Conservation (phyloP, 2,113 vertebrate species). For the Hippolais icterina region DNA sequence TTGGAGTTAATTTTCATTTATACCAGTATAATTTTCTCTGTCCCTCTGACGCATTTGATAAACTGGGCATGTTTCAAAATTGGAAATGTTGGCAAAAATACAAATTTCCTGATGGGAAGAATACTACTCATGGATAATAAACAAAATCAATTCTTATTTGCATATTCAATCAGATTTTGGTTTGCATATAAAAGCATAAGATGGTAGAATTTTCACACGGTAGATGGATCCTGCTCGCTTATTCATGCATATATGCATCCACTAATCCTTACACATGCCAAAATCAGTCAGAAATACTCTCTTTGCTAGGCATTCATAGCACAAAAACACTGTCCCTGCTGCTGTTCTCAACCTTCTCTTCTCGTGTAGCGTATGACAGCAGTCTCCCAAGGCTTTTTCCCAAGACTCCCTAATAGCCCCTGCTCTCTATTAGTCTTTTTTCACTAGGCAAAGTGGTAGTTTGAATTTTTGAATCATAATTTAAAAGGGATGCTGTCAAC, state of each 20-base stretch:
- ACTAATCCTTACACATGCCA: constrained; percentile 48
- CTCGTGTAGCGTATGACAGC: neutral
- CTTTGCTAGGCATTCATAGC: constrained; percentile 30
- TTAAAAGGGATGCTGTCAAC: constrained; percentile 26
- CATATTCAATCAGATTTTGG: constrained; percentile 53
- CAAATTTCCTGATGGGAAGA: constrained; percentile 45
- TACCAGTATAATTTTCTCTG: neutral
- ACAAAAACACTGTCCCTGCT: constrained; percentile 40
- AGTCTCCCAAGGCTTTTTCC: neutral
- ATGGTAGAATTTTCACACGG: constrained; percentile 56
- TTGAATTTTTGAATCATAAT: constrained; percentile 41
- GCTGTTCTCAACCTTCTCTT: constrained; percentile 26
- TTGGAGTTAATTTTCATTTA: constrained; percentile 24
- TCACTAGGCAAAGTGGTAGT: neutral
- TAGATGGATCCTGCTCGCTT: constrained; percentile 42
- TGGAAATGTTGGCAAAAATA: constrained; percentile 38
- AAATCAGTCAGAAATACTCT: constrained; percentile 45
- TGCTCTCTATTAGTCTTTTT: constrained; percentile 1
- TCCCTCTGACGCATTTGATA: constrained; percentile 55
- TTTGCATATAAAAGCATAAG: constrained; percentile 63
- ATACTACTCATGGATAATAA: constrained; percentile 49
- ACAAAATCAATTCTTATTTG: constrained; percentile 62
- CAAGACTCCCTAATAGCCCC: neutral
- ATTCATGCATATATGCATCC: constrained; percentile 48
- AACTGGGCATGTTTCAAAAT: neutral